Percentiles rank a stretch among this genome's conserved stretches.
These are phyloP conservation scores for Tipula vernalis DNA, from an alignment of 2,888 invertebrate species.

Conservation along the genomic window DNA sequence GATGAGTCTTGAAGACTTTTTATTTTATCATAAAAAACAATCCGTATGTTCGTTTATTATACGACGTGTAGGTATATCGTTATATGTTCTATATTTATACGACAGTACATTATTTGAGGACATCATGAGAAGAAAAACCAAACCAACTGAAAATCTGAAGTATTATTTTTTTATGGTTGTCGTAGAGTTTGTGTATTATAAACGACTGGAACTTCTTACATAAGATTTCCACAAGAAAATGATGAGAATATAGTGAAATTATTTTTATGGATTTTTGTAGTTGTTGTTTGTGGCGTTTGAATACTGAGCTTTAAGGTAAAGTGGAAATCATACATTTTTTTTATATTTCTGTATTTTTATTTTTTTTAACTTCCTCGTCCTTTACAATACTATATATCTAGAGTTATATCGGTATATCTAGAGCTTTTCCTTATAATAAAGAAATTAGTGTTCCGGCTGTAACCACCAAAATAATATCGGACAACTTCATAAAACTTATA, in stretches of 20 bases:
- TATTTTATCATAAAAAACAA: not conserved
- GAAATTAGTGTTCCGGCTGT: not conserved
- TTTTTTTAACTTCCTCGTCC: not conserved
- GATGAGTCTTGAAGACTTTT: conserved; percentile 14
- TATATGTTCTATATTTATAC: not conserved
- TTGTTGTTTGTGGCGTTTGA: not conserved
- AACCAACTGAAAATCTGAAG: not conserved
- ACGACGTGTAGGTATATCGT: not conserved
- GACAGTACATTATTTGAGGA: not conserved
- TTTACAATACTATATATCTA: not conserved
- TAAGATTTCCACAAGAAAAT: not conserved
- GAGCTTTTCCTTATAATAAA: not conserved
- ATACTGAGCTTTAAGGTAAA: not conserved
- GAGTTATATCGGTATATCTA: too few species aligned
- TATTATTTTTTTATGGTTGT: not conserved
- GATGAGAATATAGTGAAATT: not conserved
- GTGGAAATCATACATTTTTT: not conserved
- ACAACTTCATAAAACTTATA: not conserved
- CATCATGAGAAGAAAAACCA: not conserved
- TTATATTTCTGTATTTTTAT: not conserved
- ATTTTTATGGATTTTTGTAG: not conserved
- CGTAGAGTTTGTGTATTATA: not conserved
- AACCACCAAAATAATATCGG: not conserved
- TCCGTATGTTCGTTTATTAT: not conserved
- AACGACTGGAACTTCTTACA: not conserved